Evolutionary conservation across 2,113 vertebrate species (phyloP).

Genomic region (Phalacrocorax carbo): DNA sequence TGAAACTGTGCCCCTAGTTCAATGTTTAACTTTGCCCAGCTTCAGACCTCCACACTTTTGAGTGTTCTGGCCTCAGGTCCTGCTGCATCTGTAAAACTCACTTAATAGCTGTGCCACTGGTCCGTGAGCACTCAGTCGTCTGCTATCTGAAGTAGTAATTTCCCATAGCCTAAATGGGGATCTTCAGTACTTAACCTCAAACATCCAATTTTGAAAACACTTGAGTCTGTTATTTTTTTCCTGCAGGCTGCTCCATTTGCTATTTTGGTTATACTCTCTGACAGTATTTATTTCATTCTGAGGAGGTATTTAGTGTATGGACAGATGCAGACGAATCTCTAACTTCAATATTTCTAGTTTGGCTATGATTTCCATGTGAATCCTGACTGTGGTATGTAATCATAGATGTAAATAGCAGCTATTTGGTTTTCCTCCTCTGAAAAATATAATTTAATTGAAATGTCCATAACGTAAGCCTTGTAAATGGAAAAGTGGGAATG

Average conservation of each 20-base stretch:
- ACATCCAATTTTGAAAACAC: not conserved
- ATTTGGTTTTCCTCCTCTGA: not conserved
- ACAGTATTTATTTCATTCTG: not conserved
- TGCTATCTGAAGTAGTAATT: not conserved
- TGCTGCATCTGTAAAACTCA: not conserved
- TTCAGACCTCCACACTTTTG: not conserved
- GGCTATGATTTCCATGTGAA: not conserved
- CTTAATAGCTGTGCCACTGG: not conserved
- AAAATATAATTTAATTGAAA: not conserved
- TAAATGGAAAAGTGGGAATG: not conserved
- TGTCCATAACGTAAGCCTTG: not conserved
- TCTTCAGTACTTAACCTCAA: conserved; percentile 17
- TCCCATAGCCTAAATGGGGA: not conserved
- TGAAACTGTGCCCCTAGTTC: not conserved
- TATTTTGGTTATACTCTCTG: not conserved
- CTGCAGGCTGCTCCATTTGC: not conserved
- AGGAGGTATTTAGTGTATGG: not conserved
- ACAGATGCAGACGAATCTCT: not conserved
- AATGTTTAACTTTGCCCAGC: not conserved
- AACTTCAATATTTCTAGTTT: not conserved
- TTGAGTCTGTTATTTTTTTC: not conserved
- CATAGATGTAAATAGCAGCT: not conserved
- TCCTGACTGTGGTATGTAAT: not conserved
- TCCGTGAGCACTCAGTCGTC: not conserved
- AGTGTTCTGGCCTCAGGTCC: not conserved